Base-by-base conservation (phyloP, 2,113 vertebrate genomes). In the Triplophysa siluroides region DNA sequence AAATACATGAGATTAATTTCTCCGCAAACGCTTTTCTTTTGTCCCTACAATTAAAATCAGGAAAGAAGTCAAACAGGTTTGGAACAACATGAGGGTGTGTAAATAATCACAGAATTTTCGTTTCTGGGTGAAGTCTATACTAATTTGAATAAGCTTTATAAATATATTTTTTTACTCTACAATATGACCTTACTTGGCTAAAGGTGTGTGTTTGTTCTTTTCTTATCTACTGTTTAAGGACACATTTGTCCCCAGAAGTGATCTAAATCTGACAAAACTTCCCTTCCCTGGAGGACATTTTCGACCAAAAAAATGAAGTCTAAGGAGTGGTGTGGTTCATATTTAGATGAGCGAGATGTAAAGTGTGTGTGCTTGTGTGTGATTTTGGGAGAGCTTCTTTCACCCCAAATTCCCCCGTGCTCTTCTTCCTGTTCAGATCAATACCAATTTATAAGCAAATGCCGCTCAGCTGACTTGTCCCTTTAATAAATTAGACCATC, bases 371-470 rank as follows among this genome's bases (percentile, higher is more conserved):
- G 26, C 26, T 1, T 67, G 76, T 77, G 67, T 56, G 38, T 52
- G 54, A 38, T 38, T 38, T 81, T 82, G 81, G 84, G 84, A 87
- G 79, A 81, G 67, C 29, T 21, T 71, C 24, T 52, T 56, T 76
- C 26, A 38, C 21, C 74, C 8, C 10, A 18, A 50, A 76, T 33
- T 72, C 47, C 65, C 33, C 29, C n/a, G 52, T 80, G 76, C 23
- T 77, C 77, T 69, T 26, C 58, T 80, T 83, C 80, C 78, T 80
- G 13, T 47, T n/a, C 47, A 64, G 88, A 89, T 95, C 93, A 92
- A 95, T 95, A 89, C 90, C 92, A 89, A 94, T 95, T 95, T 93
- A 91, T 93, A 94, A 93, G 92, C 91, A 91, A 92, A 94, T 81
- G 90, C 88, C 76, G 88, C 91, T 92, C 86, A 93, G 90, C 94